These are phyloP conservation scores for Sula dactylatra DNA, from an alignment of 2,113 vertebrate species.

Conservation along the genomic window DNA sequence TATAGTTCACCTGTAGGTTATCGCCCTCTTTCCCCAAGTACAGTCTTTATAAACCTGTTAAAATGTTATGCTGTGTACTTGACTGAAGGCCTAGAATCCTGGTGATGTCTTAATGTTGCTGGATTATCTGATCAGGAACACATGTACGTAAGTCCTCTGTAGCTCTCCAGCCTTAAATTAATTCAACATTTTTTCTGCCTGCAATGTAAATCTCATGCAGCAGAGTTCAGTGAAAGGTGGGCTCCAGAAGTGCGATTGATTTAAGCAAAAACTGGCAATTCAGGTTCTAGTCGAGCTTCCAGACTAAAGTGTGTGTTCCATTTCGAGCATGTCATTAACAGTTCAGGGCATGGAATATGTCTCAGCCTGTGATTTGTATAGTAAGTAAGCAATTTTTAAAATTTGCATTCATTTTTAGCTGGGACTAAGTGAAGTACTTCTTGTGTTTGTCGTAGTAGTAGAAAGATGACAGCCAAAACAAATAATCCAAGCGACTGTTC, in stretches of 20 bases:
- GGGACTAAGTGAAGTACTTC: background rate
- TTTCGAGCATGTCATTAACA: background rate
- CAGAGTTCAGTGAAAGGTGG: background rate
- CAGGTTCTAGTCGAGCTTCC: background rate
- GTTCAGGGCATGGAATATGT: background rate
- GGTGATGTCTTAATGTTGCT: background rate
- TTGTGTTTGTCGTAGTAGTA: background rate
- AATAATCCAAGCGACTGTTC: background rate
- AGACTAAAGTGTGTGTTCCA: background rate
- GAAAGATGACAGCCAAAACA: background rate
- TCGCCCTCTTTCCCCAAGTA: background rate
- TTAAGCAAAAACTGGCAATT: background rate
- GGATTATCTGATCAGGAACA: background rate
- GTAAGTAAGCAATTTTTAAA: background rate
- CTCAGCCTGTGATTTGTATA: background rate
- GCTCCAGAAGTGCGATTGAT: background rate
- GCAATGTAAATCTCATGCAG: background rate
- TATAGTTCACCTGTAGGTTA: background rate
- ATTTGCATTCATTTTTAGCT: background rate
- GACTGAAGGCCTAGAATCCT: background rate
- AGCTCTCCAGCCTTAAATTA: background rate
- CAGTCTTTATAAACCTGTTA: background rate
- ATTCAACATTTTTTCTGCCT: background rate
- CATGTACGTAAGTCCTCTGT: background rate
- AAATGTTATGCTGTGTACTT: background rate